Base-by-base conservation (phyloP, 2,888 invertebrate species). In the Zaprionus lineosus region DNA sequence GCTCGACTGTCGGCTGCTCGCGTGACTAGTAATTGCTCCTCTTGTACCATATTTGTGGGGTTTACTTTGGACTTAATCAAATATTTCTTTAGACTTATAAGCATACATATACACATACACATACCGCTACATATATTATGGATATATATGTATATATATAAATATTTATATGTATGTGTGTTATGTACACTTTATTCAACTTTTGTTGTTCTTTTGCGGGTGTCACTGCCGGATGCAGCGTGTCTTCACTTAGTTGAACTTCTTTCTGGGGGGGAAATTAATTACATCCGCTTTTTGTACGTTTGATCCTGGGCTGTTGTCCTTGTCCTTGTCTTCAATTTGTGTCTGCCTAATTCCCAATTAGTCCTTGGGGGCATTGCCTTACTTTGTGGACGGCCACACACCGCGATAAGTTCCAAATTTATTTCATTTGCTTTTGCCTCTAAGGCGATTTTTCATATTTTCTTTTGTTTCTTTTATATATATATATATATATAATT, bases 11-110 rank as follows among this genome's bases (percentile, higher is more conserved):
- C 61, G 46, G 29, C 51, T 41, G 60, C 48, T 75, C 69, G 82
- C 86, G 84, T 86, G 83, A 74, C 78, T 67, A 63, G 67, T 86
- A 83, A 83, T 83, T 84, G 83, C 78, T 56, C 61, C 57, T 69
- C 64, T 58, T 74, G 62, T 64, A 50, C 50, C 58, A 74, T 67
- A 67, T 69, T 66, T 64, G 52, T 59, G 41, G 31, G 78, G 48
- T 61, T 65, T 66, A 61, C 56, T 60, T 62, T 55, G 43, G 63
- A 48, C 78, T 75, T 84, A 79, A 84, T 82, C 83, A 82, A 78
- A 79, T 79, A 72, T 82, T 74, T 56, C 60, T 58, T 7, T 34
- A 31, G 24, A 31, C n/a, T 15, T 24, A n/a, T 7, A 36, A 19
- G 28, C 24, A 19, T 14, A 26, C 21, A 56, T 11, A 29, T 9